Base-by-base conservation (phyloP, 2,888 invertebrate species). In the Brenthis daphne region DNA sequence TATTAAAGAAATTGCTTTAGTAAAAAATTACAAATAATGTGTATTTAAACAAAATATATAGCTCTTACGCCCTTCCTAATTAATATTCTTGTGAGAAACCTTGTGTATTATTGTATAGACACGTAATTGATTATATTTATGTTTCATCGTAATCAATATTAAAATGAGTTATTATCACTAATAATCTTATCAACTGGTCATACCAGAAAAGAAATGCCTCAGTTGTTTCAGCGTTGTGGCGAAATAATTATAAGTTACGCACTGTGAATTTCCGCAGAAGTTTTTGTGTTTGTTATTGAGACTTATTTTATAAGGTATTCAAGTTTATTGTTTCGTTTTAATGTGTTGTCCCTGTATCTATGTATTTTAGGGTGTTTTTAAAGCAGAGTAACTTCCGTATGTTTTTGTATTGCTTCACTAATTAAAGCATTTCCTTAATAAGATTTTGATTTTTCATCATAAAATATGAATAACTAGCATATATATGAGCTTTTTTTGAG, bases 81-180 rank as follows among this genome's bases (percentile, higher is more conserved):
- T 60, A 14, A 11, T 48, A 47, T 50, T 29, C 60, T n/a, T 33
- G 29, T 29, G 33, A 60, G 29, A 16, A 29, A 50, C 50, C 50
- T 60, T 50, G 48, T 60, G 12, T 29, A 29, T 60, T 29, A 29
- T 60, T 60, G 29, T 58, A 58, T 47, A 58, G 16, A 57, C 60
- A 58, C 37, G 50, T 56, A 51, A 33, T 54, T 24, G 56, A 63
- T 57, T 67, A 63, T 64, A 43, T 65, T 58, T 63, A 55, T 56
- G 61, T 55, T 55, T 61, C 47, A 37, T 51, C 20, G 68, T 73
- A 70, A 74, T 71, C 71, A 57, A 71, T 69, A 74, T 72, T 70
- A 70, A 71, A 74, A 73, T 72, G 61, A 70, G 47, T 50, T 54
- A 68, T 69, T 73, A 74, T 74, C 74, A 43, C 48, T 64, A 64